Evolutionary conservation across 2,888 invertebrate species (phyloP).

Genomic region (Netelia virgata): DNA sequence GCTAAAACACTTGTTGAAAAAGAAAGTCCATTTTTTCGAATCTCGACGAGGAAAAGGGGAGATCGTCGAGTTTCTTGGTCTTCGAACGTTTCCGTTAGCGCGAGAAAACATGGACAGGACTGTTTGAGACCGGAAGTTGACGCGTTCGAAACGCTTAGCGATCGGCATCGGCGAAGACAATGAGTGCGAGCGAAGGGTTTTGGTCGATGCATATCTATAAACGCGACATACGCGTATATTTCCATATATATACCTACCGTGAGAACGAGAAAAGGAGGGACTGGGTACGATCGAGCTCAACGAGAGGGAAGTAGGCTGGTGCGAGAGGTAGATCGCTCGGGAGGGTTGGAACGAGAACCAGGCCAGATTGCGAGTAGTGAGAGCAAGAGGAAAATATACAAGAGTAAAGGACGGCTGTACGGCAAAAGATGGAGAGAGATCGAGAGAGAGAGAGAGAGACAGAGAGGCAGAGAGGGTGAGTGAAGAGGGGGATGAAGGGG

Average conservation of each 20-base stretch:
- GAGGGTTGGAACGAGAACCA: constrained; percentile 38
- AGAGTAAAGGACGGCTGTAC: not conserved
- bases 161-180: too few relatives aligned
- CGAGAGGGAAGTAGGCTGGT: constrained; percentile 28
- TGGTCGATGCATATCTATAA: too few relatives aligned
- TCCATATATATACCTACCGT: not conserved
- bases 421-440: constrained; percentile 18
- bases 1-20: too few relatives aligned
- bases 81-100: too few relatives aligned
- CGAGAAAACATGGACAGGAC: too few relatives aligned
- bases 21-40: too few relatives aligned
- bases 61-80: too few relatives aligned
- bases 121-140: too few relatives aligned
- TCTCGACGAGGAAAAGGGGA: too few relatives aligned
- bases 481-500: constrained; percentile 44
- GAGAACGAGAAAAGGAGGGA: constrained; percentile 55
- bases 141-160: too few relatives aligned
- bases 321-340: not conserved
- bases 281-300: not conserved
- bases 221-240: not conserved
- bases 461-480: constrained; percentile 49
- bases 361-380: constrained; percentile 44
- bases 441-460: constrained; percentile 49
- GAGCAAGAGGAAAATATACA: constrained; percentile 25
- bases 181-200: too few relatives aligned